A percentile compares a stretch with the other conserved stretches of the same genome.
phyloP scores from a whole-genome alignment of 2,888 invertebrate species.

The Drosophila villosipedis region DNA sequence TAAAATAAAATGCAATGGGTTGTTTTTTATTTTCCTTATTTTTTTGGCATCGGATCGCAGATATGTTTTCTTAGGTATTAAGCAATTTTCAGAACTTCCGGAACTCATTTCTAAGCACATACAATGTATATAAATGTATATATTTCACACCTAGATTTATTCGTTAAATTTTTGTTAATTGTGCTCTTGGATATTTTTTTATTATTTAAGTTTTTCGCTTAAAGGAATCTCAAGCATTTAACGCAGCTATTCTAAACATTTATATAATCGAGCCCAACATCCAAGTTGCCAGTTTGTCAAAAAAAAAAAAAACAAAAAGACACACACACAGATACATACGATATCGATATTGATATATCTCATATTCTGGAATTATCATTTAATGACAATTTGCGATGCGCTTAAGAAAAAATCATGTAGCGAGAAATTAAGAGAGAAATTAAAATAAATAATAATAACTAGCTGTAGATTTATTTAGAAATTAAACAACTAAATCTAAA shows the following conservation, averaged over 20 bases:
- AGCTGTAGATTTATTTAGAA: constrained; percentile 61
- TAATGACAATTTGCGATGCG: constrained; percentile 7
- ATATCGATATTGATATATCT: constrained; percentile 1
- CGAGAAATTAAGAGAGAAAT: constrained; percentile 26
- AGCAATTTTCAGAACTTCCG: constrained; percentile 43
- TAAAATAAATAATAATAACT: constrained; percentile 43
- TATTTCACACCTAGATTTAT: constrained; percentile 13
- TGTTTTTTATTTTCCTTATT: background rate
- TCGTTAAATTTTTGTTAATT: constrained; percentile 16
- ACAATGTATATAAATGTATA: background rate
- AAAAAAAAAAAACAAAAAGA: background rate
- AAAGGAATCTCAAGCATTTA: constrained; percentile 36
- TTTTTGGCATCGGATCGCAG: constrained; percentile 58
- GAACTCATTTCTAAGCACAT: constrained; percentile 42
- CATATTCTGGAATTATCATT: constrained; percentile 13
- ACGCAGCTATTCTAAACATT: constrained; percentile 39
- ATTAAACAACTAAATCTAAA: constrained; percentile 69
- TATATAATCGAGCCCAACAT: constrained; percentile 12
- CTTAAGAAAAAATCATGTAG: constrained; percentile 4
- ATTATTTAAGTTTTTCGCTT: constrained; percentile 7
- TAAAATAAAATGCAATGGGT: constrained; percentile 25
- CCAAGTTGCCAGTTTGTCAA: constrained; percentile 27
- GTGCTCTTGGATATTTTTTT: constrained; percentile 15
- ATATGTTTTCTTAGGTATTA: constrained; percentile 58
- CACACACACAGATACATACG: background rate